Evolutionary conservation across 2,888 invertebrate species (phyloP).

Genomic region (Saturnia pavonia): DNA sequence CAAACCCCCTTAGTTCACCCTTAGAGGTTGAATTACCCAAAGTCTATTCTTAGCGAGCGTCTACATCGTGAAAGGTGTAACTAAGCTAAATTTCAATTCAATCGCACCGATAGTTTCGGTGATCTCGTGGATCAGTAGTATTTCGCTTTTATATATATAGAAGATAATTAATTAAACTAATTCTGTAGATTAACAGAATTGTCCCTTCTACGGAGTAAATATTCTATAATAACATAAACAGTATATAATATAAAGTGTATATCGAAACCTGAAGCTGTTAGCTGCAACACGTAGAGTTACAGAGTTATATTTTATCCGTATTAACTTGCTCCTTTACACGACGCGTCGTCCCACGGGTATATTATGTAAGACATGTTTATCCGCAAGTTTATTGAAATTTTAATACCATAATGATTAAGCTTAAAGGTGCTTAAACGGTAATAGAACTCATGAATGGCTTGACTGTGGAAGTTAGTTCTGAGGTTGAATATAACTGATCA

Average conservation of each 20-base stretch:
- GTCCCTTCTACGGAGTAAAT: neutral
- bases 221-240: neutral
- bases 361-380: constrained; percentile 2
- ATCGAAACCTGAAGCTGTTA: constrained; percentile 14
- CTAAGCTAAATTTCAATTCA: too few species aligned
- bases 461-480: neutral
- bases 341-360: neutral
- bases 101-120: too few species aligned
- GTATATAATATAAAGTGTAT: constrained; percentile 10
- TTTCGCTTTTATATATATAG: neutral
- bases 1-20: too few species aligned
- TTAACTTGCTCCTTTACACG: constrained; percentile 5
- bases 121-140: too few species aligned
- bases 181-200: neutral
- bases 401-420: neutral
- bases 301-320: constrained; percentile 3
- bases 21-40: too few species aligned
- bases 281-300: constrained; percentile 10
- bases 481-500: too few species aligned
- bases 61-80: too few species aligned
- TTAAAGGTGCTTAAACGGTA: neutral
- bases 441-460: neutral
- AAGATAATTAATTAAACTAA: neutral
- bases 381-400: constrained; percentile 4
- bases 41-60: too few species aligned